phyloP scores from a whole-genome alignment of 2,888 invertebrate genomes.

The Auanema freiburgensis region DNA sequence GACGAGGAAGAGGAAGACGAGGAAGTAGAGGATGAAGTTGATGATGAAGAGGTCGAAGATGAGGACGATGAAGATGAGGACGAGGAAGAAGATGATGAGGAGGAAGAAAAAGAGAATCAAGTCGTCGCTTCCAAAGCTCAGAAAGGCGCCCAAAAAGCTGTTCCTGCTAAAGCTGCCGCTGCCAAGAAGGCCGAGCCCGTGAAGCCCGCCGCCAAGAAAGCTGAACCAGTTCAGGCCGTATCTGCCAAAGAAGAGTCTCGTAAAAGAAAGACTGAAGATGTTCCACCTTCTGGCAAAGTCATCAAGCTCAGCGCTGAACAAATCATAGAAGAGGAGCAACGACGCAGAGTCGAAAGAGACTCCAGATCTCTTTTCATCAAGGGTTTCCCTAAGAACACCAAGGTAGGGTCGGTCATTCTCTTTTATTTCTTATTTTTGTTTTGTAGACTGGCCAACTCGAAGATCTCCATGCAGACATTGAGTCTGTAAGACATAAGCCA shows the following conservation, averaged over 20 bases:
- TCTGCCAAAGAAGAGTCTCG: conserved; percentile 13
- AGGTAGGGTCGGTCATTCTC: conserved; percentile 5
- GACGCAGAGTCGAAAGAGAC: conserved; percentile 45
- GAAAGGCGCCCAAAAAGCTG: background rate
- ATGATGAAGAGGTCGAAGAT: conserved; percentile 25
- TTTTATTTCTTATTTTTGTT: background rate
- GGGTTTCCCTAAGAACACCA: conserved; percentile 38
- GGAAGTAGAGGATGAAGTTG: conserved; percentile 40
- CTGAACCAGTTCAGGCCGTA: background rate
- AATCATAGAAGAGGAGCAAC: conserved; percentile 44
- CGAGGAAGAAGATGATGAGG: conserved; percentile 26
- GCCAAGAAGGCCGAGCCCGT: background rate
- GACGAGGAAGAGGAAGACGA: conserved; percentile 29
- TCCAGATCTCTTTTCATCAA: conserved; percentile 49
- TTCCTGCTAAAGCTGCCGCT: background rate
- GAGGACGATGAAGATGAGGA: conserved; percentile 21
- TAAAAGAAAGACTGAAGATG: conserved; percentile 37
- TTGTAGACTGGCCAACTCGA: conserved; percentile 21
- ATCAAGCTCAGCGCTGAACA: conserved; percentile 14
- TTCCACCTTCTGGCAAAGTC: conserved; percentile 13
- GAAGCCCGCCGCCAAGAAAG: conserved; percentile 8
- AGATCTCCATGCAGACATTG: conserved; percentile 27
- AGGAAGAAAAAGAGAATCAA: conserved; percentile 23
- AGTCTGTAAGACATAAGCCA: conserved; percentile 39
- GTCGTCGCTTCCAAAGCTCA: background rate